Percentiles rank a stretch among this genome's conserved stretches.
Conservation (phyloP, 2,797 vertebrate genomes). For the Lophius americanus region DNA sequence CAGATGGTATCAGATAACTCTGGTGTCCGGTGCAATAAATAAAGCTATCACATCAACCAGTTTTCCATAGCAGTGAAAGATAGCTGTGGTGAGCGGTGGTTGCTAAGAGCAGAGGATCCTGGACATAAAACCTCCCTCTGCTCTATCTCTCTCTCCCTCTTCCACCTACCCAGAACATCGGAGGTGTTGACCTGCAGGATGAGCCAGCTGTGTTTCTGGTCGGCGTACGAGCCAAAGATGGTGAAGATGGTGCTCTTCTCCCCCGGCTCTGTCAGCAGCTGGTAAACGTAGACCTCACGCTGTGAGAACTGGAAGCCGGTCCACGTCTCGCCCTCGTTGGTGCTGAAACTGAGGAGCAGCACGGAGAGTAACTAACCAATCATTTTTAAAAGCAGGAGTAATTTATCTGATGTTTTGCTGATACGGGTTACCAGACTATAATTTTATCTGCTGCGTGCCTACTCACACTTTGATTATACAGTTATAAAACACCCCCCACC, state of each 20-base stretch:
- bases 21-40: too few relatives aligned
- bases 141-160: background rate
- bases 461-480: too few relatives aligned
- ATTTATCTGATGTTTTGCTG: too few relatives aligned
- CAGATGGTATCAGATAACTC: too few relatives aligned
- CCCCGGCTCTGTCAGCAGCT: constrained; percentile 94
- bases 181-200: constrained; percentile 97
- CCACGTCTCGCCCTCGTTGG: constrained; percentile 98
- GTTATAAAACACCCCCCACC: too few relatives aligned
- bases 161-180: constrained; percentile 87
- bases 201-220: constrained; percentile 96
- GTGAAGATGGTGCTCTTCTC: constrained; percentile 98
- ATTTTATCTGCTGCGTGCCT: too few relatives aligned
- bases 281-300: constrained; percentile 90
- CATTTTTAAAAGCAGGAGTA: too few relatives aligned
- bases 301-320: constrained; percentile 89
- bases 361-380: too few relatives aligned
- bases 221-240: constrained; percentile 95
- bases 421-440: too few relatives aligned
- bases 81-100: background rate
- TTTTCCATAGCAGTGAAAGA: background rate
- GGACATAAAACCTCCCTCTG: too few relatives aligned
- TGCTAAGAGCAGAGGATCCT: constrained; percentile 8
- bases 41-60: too few relatives aligned
- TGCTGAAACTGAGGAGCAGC: constrained; percentile 88